Percentiles rank a stretch among this genome's conserved stretches.
These are phyloP conservation scores for Toxotes chatareus DNA, from an alignment of 2,113 vertebrate genomes.

Conservation along the genomic window DNA sequence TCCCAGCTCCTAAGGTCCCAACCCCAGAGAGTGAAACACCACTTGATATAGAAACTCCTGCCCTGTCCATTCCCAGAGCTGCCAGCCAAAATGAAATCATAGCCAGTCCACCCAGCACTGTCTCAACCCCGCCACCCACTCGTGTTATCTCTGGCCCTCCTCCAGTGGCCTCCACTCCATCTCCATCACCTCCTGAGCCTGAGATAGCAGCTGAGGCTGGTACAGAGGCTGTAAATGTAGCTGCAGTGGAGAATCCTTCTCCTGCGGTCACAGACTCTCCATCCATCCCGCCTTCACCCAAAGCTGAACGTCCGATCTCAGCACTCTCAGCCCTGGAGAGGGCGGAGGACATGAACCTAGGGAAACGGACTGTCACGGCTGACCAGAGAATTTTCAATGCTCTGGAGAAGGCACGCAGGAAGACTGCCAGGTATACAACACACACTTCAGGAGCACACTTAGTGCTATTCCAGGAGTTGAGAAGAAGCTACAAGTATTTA, in stretches of 20 bases:
- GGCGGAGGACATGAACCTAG: constrained; percentile 68
- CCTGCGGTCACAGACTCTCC: neutral
- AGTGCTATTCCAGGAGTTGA: neutral
- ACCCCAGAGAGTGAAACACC: constrained; percentile 36
- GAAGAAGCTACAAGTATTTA: neutral
- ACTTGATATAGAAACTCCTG: constrained; percentile 40
- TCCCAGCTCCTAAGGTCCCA: constrained; percentile 5
- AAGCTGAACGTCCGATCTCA: constrained; percentile 38
- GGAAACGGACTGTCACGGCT: constrained; percentile 39
- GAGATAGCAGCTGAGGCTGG: neutral
- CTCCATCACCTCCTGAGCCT: constrained; percentile 33
- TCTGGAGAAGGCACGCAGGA: constrained; percentile 80
- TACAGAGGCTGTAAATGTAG: neutral
- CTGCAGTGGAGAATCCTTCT: constrained; percentile 39
- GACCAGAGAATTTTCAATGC: constrained; percentile 78
- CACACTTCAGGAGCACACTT: neutral
- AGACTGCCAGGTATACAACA: constrained; percentile 61
- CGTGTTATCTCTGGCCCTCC: neutral
- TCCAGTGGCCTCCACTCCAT: constrained; percentile 12
- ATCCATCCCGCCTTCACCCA: constrained; percentile 17
- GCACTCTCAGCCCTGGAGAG: constrained; percentile 73
- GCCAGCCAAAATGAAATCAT: constrained; percentile 16
- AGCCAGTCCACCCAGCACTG: neutral
- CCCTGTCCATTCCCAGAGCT: constrained; percentile 7
- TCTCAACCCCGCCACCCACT: constrained; percentile 14